Base-by-base conservation (phyloP, 2,113 vertebrate genomes). In the Syrmaticus mikado region DNA sequence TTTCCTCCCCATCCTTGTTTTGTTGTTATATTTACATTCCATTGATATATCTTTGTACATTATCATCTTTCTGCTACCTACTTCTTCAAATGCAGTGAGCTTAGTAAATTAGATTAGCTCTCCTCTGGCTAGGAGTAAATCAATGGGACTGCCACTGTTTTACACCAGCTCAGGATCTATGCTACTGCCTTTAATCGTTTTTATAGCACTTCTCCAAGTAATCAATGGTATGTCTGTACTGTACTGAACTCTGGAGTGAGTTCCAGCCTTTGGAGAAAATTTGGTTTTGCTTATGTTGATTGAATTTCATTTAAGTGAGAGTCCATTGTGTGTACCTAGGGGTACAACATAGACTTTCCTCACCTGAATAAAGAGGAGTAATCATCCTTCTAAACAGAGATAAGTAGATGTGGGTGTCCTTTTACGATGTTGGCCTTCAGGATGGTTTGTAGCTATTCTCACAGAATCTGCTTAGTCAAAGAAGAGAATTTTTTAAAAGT, bases 91-190 rank as follows among this genome's bases (percentile, higher is more conserved):
- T 22, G 46, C 36, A 89, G 74, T 87, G 65, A 81, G 21, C 78
- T 80, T 70, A 93, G 78, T 85, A 78, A 94, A 94, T 87, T 80
- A 65, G n/a, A 80, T 92, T 77, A 83, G 30, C 40, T 93, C 72
- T 89, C 61, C 85, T 78, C 68, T 45, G 65, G 52, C 91, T 87
- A 5, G 8, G 67, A 91, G 92, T 89, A 76, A 96, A 93, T 93
- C 94, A 92, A 2, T 93, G 84, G 71, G 34, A 32, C 41, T 85
- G 57, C 60, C 1, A 1, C 25, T 70, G 82, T 81, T 95, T 89
- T 93, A 83, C 92, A 82, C 78, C 93, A 87, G 87, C 64, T 89
- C 72, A 78, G 93, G 70, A 92, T 95, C 91, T 78, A 6, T 72
- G 68, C 79, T 68, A n/a, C 38, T 76, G 57, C 83, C 76, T 92